A percentile compares a stretch with the other conserved stretches of the same genome.
Evolutionary conservation across 2,797 vertebrate species (phyloP).

Genomic region (Anguilla marmorata): DNA sequence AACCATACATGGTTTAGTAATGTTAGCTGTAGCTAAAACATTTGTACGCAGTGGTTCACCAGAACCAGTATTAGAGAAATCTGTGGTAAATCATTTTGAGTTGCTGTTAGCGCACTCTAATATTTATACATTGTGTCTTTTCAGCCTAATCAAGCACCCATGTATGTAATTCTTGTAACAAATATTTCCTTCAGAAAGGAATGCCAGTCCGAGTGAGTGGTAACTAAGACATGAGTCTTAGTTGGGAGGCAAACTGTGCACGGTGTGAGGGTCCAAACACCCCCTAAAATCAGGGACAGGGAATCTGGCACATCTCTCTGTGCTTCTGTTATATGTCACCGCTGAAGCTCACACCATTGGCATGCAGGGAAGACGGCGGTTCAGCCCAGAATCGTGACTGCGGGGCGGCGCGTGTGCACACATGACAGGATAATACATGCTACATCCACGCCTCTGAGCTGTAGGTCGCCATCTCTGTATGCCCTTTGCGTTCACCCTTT

Average conservation of each 20-base stretch:
- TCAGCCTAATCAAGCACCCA: not conserved
- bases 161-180: slow-evolving; percentile 39
- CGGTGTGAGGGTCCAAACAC: not conserved
- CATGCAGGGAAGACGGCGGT: not conserved
- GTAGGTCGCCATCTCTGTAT: not conserved
- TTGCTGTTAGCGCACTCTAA: slow-evolving; percentile 20
- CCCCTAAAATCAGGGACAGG: not conserved
- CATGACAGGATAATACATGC: not conserved
- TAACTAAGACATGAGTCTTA: slow-evolving; percentile 40
- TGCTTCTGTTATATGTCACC: not conserved
- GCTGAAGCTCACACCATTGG: not conserved
- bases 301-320: not conserved
- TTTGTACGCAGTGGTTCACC: not conserved
- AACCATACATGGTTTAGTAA: not conserved
- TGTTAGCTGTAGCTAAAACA: not conserved
- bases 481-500: not conserved
- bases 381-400: not conserved
- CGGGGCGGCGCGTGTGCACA: not conserved
- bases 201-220: not conserved
- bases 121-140: slow-evolving; percentile 40
- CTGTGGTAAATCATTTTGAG: not conserved
- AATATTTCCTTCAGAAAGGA: slow-evolving; percentile 43
- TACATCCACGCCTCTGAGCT: slow-evolving; percentile 5
- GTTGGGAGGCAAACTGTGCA: slow-evolving; percentile 26
- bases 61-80: not conserved